phyloP scores from a whole-genome alignment of 2,797 vertebrate species.

The Benthosema pterotum region DNA sequence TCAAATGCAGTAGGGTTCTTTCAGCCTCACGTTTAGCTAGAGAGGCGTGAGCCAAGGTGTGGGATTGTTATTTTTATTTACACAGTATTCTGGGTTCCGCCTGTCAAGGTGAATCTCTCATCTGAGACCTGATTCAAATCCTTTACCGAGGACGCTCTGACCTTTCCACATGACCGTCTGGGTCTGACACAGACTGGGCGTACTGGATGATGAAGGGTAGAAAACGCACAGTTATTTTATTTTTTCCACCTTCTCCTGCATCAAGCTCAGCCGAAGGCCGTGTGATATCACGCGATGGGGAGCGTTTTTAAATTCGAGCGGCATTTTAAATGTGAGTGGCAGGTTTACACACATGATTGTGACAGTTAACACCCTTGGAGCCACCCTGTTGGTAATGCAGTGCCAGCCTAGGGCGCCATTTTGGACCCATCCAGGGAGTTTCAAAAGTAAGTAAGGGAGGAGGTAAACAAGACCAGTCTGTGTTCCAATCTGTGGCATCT shows the following conservation, averaged over 20 bases:
- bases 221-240: conserved; percentile 69
- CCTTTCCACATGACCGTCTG: conserved; percentile 79
- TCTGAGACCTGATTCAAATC: conserved; percentile 74
- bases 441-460: too few species aligned
- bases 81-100: conserved; percentile 67
- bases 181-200: conserved; percentile 75
- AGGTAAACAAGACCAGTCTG: too few species aligned
- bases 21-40: conserved; percentile 48
- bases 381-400: too few species aligned
- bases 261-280: conserved; percentile 26
- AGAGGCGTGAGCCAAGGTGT: conserved; percentile 54
- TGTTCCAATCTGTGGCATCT: too few species aligned
- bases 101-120: conserved; percentile 81
- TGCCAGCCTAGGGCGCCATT: too few species aligned
- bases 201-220: conserved; percentile 70
- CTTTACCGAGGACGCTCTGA: conserved; percentile 78
- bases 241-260: conserved; percentile 65
- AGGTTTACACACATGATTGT: too few species aligned
- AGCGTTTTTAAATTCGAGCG: background rate
- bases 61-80: conserved; percentile 72
- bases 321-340: too few species aligned
- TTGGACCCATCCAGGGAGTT: too few species aligned
- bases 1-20: conserved; percentile 34
- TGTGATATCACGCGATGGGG: background rate
- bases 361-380: too few species aligned